A percentile compares a stretch with the other conserved stretches of the same genome.
These are phyloP conservation scores for Cichlasoma orientale DNA, from an alignment of 2,797 vertebrate genomes.

Conservation along the genomic window DNA sequence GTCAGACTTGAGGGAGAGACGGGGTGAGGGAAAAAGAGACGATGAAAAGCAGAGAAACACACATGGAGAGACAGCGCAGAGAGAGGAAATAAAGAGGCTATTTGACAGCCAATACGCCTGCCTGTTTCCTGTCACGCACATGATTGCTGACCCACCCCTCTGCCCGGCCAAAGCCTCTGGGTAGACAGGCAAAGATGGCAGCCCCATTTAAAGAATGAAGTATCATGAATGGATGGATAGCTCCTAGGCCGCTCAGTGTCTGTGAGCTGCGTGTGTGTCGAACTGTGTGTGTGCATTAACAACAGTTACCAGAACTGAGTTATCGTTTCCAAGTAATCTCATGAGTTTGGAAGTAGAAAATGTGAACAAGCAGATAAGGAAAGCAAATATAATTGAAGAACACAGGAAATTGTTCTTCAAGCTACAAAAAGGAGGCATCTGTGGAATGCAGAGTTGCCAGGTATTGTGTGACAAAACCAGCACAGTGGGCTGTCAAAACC, in stretches of 20 bases:
- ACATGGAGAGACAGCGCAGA: slow-evolving; percentile 35
- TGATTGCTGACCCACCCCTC: slow-evolving; percentile 64
- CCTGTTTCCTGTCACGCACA: slow-evolving; percentile 68
- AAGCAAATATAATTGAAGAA: neutral
- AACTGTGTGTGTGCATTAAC: neutral
- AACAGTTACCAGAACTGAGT: neutral
- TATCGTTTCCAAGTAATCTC: neutral
- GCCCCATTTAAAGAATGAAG: slow-evolving; percentile 55
- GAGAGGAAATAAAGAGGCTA: slow-evolving; percentile 48
- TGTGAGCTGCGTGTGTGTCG: neutral
- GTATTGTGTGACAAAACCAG: neutral
- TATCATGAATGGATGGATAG: slow-evolving; percentile 46
- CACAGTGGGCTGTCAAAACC: neutral
- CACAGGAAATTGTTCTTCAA: neutral
- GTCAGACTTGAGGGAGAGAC: slow-evolving; percentile 53
- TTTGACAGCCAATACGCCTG: slow-evolving; percentile 64
- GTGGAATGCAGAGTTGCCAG: neutral
- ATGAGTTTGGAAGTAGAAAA: neutral
- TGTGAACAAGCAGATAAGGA: neutral
- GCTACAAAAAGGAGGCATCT: neutral
- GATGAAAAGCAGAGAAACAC: slow-evolving; percentile 49
- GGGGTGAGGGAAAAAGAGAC: slow-evolving; percentile 19
- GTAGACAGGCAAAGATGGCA: slow-evolving; percentile 56
- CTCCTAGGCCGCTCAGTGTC: slow-evolving; percentile 20
- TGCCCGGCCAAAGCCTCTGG: slow-evolving; percentile 45